Percentiles rank a stretch among this genome's conserved stretches.
phyloP scores from a whole-genome alignment of 2,797 vertebrate species.

The Novumbra hubbsi region DNA sequence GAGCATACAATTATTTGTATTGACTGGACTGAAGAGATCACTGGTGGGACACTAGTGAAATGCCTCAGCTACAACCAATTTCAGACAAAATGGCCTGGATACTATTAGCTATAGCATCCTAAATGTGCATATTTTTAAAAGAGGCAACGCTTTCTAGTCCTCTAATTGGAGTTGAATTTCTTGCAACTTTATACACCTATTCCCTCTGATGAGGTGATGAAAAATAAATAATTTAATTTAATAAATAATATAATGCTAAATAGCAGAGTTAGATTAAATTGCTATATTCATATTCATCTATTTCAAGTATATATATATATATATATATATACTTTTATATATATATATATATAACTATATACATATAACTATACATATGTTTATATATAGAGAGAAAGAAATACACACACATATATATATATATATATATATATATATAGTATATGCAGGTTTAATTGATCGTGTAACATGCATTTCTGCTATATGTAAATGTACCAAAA shows the following conservation, averaged over 20 bases:
- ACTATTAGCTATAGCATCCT: not conserved
- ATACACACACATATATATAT: not conserved
- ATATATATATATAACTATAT: too few species aligned
- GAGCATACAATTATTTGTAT: not conserved
- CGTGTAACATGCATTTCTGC: too few species aligned
- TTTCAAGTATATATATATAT: not conserved
- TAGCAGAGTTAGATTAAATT: not conserved
- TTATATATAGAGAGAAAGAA: too few species aligned
- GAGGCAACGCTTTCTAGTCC: not conserved
- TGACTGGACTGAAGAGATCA: not conserved
- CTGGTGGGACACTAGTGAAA: not conserved
- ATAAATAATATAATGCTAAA: not conserved
- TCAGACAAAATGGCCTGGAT: not conserved
- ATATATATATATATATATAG: too few species aligned
- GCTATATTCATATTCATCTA: not conserved
- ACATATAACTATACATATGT: too few species aligned
- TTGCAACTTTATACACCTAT: not conserved
- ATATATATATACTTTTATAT: too few species aligned
- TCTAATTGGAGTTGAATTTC: not conserved
- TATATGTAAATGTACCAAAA: not conserved
- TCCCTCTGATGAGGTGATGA: not conserved
- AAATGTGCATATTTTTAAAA: not conserved
- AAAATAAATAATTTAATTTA: too few species aligned
- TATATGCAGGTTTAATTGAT: too few species aligned
- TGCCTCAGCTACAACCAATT: not conserved